Evolutionary conservation across 92 coral and sea anemone species (phyloP), one percentile per base, ranked within the genome.

Genomic region (Scolanthus callimorphus): DNA sequence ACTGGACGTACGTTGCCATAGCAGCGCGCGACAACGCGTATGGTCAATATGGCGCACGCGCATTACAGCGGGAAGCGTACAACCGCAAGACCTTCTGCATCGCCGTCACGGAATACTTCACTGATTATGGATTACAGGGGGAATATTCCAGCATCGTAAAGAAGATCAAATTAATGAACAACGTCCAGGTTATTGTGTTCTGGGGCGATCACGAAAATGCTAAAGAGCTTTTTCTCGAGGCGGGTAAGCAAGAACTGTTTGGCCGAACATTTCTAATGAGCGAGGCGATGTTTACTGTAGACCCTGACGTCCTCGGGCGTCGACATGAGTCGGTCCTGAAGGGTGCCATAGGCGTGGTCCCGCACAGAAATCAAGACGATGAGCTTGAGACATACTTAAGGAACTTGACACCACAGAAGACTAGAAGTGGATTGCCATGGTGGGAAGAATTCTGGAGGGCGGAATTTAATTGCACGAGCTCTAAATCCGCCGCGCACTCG

Each of bases 201-300:
- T 85, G 86, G 74, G 71, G 68, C 15, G 82, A 71, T 2, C 79
- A 66, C 12, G 25, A 63, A 0, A 57, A 51, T 20, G 72, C 76
- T 2, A 52, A 31, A 10, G 73, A 47, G 17, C 1, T 85, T 1
- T 37, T 83, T 2, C 49, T 29, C 21, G 88, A 80, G 34, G 88
- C 88, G 0, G 57, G 31, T 4, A 46, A 52, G 22, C 77, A 80
- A 28, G 74, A 78, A 24, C 43, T 85, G 13, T 39, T 25, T 4
- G 82, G 67, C 20, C 59, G 60, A 2, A 62, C 78, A 2, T 85
- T 82, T 82, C 24, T 85, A 8, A 56, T 80, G 58, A 85, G 94
- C 55, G 88, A 80, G 46, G 73, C 79, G 4, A 59, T 80, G 55
- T 82, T 79, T 8, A 30, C 76, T 11, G 65, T 39, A n/a, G 45